Evolutionary conservation across 2,113 vertebrate genomes (phyloP).

Genomic region (Oostethus manadensis): DNA sequence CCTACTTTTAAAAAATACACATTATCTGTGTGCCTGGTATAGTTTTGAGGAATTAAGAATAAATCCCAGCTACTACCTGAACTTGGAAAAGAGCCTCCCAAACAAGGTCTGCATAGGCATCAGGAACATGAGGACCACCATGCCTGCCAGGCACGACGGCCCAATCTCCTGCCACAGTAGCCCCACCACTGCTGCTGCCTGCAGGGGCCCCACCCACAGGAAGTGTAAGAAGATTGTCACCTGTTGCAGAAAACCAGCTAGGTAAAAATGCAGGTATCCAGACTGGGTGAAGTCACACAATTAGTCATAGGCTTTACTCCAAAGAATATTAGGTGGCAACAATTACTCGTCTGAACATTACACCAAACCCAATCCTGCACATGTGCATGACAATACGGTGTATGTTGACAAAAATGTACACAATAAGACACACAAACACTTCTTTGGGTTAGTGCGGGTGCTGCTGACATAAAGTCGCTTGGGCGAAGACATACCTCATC

Average conservation of each 20-base stretch:
- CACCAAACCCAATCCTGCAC: no score
- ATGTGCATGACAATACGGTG: not conserved
- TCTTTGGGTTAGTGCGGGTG: no score
- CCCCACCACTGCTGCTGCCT: slow-evolving; percentile 78
- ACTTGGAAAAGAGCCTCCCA: slow-evolving; percentile 85
- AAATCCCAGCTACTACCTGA: slow-evolving; percentile 74
- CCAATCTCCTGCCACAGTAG: slow-evolving; percentile 92
- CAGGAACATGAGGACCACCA: slow-evolving; percentile 84
- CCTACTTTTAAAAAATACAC: no score
- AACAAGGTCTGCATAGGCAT: slow-evolving; percentile 85
- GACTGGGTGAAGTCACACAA: not conserved
- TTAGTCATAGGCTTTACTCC: no score
- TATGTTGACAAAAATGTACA: no score
- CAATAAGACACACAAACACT: no score
- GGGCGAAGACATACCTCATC: slow-evolving; percentile 91
- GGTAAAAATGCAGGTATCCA: not conserved
- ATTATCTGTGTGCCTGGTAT: no score
- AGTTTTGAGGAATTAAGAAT: not conserved
- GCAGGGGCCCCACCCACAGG: slow-evolving; percentile 88
- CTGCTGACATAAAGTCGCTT: no score
- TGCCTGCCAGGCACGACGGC: slow-evolving; percentile 85
- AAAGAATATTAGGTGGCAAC: no score
- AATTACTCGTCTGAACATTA: no score
- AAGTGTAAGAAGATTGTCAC: slow-evolving; percentile 90
- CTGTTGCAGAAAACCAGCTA: slow-evolving; percentile 54